A percentile compares a stretch with the other conserved stretches of the same genome.
Conservation (phyloP, 92 coral and sea anemone species). For the Porites divaricata region DNA sequence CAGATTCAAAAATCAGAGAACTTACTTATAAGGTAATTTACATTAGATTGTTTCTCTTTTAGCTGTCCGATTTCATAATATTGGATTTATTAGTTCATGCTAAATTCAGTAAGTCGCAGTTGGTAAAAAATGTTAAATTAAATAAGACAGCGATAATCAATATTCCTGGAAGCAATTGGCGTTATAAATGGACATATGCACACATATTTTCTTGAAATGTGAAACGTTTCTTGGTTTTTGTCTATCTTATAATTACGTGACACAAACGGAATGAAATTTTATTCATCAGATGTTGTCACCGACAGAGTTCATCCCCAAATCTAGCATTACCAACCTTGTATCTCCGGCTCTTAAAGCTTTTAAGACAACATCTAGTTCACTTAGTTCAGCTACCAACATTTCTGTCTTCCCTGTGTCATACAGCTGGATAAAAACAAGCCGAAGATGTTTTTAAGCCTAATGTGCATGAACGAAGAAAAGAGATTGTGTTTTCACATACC, state of each 20-base stretch:
- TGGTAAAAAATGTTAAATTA: no score
- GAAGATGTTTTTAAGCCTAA: background rate
- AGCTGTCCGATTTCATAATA: background rate
- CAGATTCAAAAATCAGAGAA: no score
- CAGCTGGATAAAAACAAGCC: constrained; percentile 66
- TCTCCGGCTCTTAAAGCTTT: constrained; percentile 90
- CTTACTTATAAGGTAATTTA: no score
- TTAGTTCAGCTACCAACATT: constrained; percentile 77
- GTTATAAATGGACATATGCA: background rate
- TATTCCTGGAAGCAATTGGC: no score
- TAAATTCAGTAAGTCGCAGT: no score
- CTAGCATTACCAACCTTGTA: constrained; percentile 66
- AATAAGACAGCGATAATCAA: no score
- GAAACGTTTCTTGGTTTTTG: background rate
- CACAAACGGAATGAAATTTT: constrained; percentile 33
- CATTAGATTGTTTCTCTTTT: no score
- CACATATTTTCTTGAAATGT: background rate
- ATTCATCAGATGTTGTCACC: background rate
- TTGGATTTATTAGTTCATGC: no score
- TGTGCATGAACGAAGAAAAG: constrained; percentile 23
- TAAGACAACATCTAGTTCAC: constrained; percentile 79
- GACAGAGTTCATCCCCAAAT: background rate
- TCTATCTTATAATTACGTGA: constrained; percentile 26
- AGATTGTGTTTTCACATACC: constrained; percentile 3
- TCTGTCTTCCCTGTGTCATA: constrained; percentile 74